These are phyloP conservation scores for Phengaris alcon DNA, from an alignment of 2,888 invertebrate species.

Conservation along the genomic window DNA sequence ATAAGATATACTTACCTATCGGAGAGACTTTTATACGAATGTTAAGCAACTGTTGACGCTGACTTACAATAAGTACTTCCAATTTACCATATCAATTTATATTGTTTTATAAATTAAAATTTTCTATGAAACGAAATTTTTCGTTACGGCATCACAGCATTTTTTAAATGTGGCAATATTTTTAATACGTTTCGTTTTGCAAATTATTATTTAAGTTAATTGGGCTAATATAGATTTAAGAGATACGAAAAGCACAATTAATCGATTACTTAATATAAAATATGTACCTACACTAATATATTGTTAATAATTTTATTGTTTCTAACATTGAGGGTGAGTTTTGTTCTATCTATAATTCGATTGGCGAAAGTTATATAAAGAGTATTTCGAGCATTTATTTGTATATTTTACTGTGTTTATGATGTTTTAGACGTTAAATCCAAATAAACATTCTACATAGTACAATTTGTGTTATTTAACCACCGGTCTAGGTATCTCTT, in stretches of 20 bases:
- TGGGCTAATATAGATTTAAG: constrained; percentile 74
- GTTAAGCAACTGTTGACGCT: constrained; percentile 77
- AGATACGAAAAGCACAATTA: constrained; percentile 71
- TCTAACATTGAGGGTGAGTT: constrained; percentile 55
- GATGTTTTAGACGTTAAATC: constrained; percentile 75
- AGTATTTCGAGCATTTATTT: constrained; percentile 73
- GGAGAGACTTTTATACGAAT: constrained; percentile 79
- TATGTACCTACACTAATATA: constrained; percentile 68
- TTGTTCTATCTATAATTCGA: constrained; percentile 52
- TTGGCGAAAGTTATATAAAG: constrained; percentile 57
- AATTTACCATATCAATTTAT: constrained; percentile 69
- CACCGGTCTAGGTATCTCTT: too few relatives aligned
- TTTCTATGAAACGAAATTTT: constrained; percentile 25
- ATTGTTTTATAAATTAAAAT: constrained; percentile 34
- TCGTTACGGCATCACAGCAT: constrained; percentile 31
- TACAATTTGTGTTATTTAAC: constrained; percentile 46
- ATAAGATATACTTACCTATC: constrained; percentile 64
- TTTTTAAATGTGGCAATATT: constrained; percentile 48
- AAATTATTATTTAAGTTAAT: constrained; percentile 48
- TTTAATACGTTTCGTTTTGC: constrained; percentile 46
- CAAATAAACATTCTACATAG: constrained; percentile 79
- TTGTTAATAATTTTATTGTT: constrained; percentile 76
- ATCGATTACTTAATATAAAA: constrained; percentile 55
- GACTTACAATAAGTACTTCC: constrained; percentile 75
- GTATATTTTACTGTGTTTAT: constrained; percentile 75